Evolutionary conservation across 2,888 invertebrate genomes (phyloP).

Genomic region (Hypsopygia costalis): DNA sequence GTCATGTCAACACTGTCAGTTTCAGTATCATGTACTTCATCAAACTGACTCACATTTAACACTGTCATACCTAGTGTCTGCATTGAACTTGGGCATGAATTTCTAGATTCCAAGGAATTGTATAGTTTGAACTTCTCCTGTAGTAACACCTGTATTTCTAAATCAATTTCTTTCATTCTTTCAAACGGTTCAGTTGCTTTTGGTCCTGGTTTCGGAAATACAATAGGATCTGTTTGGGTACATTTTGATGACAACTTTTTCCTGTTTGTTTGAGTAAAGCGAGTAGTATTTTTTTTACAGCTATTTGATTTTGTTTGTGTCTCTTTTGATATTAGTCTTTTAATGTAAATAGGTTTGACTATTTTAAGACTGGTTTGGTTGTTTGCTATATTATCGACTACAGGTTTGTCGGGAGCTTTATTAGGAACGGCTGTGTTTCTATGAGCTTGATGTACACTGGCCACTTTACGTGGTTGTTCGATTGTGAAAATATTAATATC

Average conservation of each 20-base stretch:
- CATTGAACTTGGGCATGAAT: conserved; percentile 38
- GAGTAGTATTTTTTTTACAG: conserved; percentile 27
- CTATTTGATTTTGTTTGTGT: conserved; percentile 37
- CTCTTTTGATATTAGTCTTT: conserved; percentile 39
- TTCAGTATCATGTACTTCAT: conserved; percentile 23
- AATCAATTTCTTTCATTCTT: conserved; percentile 82
- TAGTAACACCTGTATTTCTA: conserved; percentile 77
- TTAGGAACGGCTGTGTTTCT: conserved; percentile 49
- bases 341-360: conserved; percentile 28
- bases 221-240: conserved; percentile 49
- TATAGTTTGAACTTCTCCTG: conserved; percentile 81
- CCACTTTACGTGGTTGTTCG: conserved; percentile 48
- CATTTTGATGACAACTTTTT: conserved; percentile 30
- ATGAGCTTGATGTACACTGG: conserved; percentile 41
- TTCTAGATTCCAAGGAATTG: conserved; percentile 66
- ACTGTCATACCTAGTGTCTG: conserved; percentile 66
- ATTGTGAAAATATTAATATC: conserved; percentile 65
- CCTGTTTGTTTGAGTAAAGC: conserved; percentile 45
- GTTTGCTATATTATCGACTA: conserved; percentile 33
- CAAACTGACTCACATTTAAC: conserved; percentile 47
- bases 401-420: conserved; percentile 26
- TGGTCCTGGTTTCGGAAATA: conserved; percentile 23
- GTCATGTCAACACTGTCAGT: conserved; percentile 22
- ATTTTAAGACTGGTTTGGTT: conserved; percentile 26
- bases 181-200: conserved; percentile 60